Percentiles rank a stretch among this genome's conserved stretches.
Evolutionary conservation across 2,113 vertebrate genomes (phyloP).

Genomic region (Grammomys dolichurus): DNA sequence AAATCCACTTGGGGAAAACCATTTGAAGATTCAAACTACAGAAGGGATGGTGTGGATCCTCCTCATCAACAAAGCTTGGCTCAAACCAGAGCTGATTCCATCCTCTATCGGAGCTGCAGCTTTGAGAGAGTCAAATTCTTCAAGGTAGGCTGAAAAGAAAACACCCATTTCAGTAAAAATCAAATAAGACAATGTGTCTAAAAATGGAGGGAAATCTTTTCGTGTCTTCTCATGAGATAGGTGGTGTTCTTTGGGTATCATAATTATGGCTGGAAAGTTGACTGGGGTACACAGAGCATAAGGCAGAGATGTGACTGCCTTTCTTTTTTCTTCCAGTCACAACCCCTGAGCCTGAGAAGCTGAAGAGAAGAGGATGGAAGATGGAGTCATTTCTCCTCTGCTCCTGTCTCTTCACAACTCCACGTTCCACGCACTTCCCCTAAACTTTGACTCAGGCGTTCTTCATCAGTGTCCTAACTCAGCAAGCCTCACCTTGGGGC

Average conservation of each 20-base stretch:
- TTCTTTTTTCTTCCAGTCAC: neutral
- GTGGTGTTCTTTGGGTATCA: neutral
- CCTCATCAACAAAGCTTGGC: neutral
- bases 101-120: neutral
- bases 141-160: neutral
- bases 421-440: neutral
- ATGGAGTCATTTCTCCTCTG: fast-evolving
- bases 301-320: neutral
- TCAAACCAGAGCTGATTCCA: neutral
- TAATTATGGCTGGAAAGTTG: too few relatives aligned
- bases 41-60: neutral
- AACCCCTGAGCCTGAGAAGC: neutral
- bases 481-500: neutral
- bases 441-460: neutral
- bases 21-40: neutral
- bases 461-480: too few relatives aligned
- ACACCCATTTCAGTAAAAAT: neutral
- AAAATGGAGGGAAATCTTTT: neutral
- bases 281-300: fast-evolving
- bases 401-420: neutral
- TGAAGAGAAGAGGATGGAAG: neutral
- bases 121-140: neutral
- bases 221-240: neutral
- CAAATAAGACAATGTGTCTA: neutral
- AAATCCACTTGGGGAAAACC: neutral